phyloP scores from a whole-genome alignment of 2,113 vertebrate species.

The Burhinus bistriatus region DNA sequence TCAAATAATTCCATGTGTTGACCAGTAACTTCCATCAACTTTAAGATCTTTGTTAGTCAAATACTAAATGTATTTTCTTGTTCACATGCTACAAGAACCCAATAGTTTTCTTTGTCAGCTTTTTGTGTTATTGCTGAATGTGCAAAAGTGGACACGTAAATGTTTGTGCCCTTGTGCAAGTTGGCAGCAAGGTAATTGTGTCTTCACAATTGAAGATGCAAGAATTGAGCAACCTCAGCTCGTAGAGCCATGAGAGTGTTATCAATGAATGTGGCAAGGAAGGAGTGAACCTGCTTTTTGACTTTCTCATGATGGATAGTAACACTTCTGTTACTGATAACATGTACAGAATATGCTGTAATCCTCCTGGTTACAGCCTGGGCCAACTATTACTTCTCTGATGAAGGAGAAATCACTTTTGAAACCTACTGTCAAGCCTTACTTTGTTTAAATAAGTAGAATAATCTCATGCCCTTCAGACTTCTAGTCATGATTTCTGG shows the following conservation, averaged over 20 bases:
- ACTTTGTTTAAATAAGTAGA: not conserved
- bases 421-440: not conserved
- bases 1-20: not conserved
- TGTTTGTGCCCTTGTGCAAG: not conserved
- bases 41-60: not conserved
- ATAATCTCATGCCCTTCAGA: not conserved
- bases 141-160: not conserved
- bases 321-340: not conserved
- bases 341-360: not conserved
- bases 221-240: not conserved
- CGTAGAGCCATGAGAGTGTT: not conserved
- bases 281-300: not conserved
- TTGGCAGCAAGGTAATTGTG: not conserved
- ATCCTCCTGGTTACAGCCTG: not conserved
- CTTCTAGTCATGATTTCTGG: not conserved
- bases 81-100: not conserved
- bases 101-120: not conserved
- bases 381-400: not conserved
- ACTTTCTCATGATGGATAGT: not conserved
- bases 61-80: not conserved
- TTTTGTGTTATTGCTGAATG: not conserved
- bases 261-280: not conserved
- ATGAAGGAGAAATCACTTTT: not conserved
- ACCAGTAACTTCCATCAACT: not conserved
- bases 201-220: not conserved